Conservation (phyloP, 2,888 invertebrate species). For the Gonocerus acuteangulatus region DNA sequence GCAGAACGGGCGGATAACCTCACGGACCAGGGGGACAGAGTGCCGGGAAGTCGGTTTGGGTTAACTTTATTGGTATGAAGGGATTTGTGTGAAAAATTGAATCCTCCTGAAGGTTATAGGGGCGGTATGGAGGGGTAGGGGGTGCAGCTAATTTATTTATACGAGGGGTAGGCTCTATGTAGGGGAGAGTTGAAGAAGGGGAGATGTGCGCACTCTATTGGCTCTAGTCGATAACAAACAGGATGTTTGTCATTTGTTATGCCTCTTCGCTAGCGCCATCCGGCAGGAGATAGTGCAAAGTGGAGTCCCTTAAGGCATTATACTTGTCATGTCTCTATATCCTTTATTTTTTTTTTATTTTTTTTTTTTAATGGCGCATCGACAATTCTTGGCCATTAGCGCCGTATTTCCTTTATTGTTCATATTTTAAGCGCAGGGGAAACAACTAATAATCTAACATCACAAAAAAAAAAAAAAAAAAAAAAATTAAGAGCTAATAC, state of each 20-base stretch:
- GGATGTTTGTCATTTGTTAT: constrained; percentile 1
- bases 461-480: too few relatives aligned
- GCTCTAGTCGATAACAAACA: neutral
- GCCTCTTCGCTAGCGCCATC: neutral
- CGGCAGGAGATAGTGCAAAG: too few relatives aligned
- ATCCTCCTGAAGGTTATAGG: neutral
- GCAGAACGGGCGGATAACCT: neutral
- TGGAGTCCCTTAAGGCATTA: too few relatives aligned
- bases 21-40: constrained; percentile 6
- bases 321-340: too few relatives aligned
- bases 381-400: too few relatives aligned
- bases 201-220: neutral
- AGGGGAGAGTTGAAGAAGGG: neutral
- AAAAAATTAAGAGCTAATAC: too few relatives aligned
- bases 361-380: too few relatives aligned
- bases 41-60: constrained; percentile 7
- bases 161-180: constrained; percentile 3
- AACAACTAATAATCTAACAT: too few relatives aligned
- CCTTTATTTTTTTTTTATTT: too few relatives aligned
- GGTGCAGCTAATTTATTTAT: constrained; percentile 17
- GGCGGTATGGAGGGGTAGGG: neutral
- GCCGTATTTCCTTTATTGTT: too few relatives aligned
- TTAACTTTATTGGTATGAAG: constrained; percentile 21
- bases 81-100: constrained; percentile 26
- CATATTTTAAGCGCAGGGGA: too few relatives aligned